Evolutionary conservation across 2,797 vertebrate genomes (phyloP).

Genomic region (Danio tinwini): DNA sequence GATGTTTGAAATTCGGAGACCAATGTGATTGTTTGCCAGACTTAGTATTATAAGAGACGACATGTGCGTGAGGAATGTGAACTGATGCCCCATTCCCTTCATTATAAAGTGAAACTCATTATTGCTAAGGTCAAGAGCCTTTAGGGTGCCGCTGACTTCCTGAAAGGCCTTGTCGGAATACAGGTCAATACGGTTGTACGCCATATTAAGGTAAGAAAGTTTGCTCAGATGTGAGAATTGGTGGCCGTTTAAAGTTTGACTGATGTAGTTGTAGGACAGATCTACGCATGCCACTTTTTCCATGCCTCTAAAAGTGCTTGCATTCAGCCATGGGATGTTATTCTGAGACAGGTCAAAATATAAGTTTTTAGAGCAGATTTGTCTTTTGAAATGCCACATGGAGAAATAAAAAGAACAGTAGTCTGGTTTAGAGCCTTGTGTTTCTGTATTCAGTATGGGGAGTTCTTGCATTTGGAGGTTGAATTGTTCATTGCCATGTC

Average conservation of each 20-base stretch:
- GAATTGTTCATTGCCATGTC: background rate
- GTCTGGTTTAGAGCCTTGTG: constrained; percentile 13
- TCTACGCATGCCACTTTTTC: constrained; percentile 79
- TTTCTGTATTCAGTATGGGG: background rate
- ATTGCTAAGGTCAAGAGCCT: constrained; percentile 78
- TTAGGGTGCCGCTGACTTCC: constrained; percentile 76
- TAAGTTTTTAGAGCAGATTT: constrained; percentile 62
- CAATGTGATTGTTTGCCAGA: constrained; percentile 80
- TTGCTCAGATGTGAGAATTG: constrained; percentile 70
- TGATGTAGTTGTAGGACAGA: constrained; percentile 84
- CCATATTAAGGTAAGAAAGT: constrained; percentile 77
- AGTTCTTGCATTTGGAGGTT: constrained; percentile 36
- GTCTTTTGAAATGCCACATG: constrained; percentile 60
- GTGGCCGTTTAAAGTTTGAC: constrained; percentile 69
- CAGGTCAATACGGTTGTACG: constrained; percentile 82
- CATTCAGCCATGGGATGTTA: constrained; percentile 73
- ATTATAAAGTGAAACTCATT: constrained; percentile 83
- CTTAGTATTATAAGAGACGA: constrained; percentile 73
- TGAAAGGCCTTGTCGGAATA: constrained; percentile 72
- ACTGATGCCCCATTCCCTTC: constrained; percentile 81
- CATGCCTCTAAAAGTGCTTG: constrained; percentile 74
- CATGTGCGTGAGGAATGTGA: constrained; percentile 75
- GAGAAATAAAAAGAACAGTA: constrained; percentile 39
- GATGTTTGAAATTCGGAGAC: constrained; percentile 72
- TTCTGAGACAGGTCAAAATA: constrained; percentile 82